Evolutionary conservation across 2,797 vertebrate genomes (phyloP).

Genomic region (Psittacula derbiana): DNA sequence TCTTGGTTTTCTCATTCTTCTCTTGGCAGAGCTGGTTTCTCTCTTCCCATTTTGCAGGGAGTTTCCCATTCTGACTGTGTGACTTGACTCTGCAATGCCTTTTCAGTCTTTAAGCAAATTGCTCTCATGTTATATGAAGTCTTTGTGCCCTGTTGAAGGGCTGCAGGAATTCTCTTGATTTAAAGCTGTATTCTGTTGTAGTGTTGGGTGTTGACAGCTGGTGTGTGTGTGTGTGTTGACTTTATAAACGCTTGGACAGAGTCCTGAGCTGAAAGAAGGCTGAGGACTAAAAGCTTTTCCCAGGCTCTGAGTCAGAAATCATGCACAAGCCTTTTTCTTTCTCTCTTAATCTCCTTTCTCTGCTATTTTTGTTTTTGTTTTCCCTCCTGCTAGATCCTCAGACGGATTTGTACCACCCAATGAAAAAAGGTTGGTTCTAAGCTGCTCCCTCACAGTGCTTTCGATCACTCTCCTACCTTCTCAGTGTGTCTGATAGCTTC

Average conservation of each 20-base stretch:
- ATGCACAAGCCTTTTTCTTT: conserved; percentile 70
- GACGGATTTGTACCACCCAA: conserved; percentile 93
- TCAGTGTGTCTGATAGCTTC: conserved; percentile 67
- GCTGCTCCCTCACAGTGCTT: conserved; percentile 67
- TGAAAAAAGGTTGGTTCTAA: conserved; percentile 99
- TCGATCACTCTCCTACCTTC: conserved; percentile 55
- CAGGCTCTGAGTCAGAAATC: conserved; percentile 64
- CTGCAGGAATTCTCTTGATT: not conserved
- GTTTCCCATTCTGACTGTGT: not conserved
- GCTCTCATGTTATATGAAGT: rapidly evolving
- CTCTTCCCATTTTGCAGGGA: not conserved
- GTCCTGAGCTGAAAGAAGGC: conserved; percentile 47
- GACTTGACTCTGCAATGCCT: not conserved
- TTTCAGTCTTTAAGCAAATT: not conserved
- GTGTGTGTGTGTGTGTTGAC: not conserved
- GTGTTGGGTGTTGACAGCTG: conserved; percentile 28
- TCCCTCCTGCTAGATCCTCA: conserved; percentile 93
- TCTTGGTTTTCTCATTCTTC: not conserved
- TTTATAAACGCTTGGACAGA: conserved; percentile 1
- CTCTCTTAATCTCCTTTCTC: conserved; percentile 80
- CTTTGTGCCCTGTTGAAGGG: not conserved
- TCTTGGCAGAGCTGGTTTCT: not conserved
- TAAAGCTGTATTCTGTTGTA: not conserved
- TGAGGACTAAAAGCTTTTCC: conserved; percentile 57
- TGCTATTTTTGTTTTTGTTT: conserved; percentile 87